Percentiles rank a stretch among this genome's conserved stretches.
Conservation (phyloP, 2,888 invertebrate species). For the Nezara viridula region DNA sequence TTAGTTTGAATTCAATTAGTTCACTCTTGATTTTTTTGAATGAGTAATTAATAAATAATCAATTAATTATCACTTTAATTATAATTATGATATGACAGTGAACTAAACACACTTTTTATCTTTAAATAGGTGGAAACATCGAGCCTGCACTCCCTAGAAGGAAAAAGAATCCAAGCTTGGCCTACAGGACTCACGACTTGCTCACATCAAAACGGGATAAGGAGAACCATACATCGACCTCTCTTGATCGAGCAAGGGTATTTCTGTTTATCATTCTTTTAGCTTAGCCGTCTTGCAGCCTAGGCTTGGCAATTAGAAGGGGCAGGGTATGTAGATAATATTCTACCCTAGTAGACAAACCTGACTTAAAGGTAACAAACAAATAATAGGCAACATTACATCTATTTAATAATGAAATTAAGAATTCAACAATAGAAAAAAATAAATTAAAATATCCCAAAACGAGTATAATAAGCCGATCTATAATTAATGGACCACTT, state of each 20-base stretch:
- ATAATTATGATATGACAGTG: not conserved
- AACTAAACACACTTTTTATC: not conserved
- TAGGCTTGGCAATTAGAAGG: constrained; percentile 52
- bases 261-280: constrained; percentile 45
- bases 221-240: constrained; percentile 58
- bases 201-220: constrained; percentile 61
- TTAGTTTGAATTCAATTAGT: too few species aligned
- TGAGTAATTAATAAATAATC: too few species aligned
- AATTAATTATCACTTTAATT: not conserved
- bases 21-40: too few species aligned
- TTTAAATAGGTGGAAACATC: constrained; percentile 61
- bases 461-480: too few species aligned
- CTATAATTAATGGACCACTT: too few species aligned
- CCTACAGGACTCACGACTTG: constrained; percentile 81
- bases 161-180: constrained; percentile 90
- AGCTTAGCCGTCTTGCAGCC: constrained; percentile 52
- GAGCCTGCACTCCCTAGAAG: constrained; percentile 89
- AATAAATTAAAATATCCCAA: too few species aligned
- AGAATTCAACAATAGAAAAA: too few species aligned
- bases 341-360: not conserved
- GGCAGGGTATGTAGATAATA: not conserved
- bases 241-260: constrained; percentile 78
- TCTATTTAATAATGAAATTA: too few species aligned
- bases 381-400: too few species aligned
- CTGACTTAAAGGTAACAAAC: not conserved